These are phyloP conservation scores for Tethea ocularis DNA, from an alignment of 2,888 invertebrate species.

Conservation along the genomic window DNA sequence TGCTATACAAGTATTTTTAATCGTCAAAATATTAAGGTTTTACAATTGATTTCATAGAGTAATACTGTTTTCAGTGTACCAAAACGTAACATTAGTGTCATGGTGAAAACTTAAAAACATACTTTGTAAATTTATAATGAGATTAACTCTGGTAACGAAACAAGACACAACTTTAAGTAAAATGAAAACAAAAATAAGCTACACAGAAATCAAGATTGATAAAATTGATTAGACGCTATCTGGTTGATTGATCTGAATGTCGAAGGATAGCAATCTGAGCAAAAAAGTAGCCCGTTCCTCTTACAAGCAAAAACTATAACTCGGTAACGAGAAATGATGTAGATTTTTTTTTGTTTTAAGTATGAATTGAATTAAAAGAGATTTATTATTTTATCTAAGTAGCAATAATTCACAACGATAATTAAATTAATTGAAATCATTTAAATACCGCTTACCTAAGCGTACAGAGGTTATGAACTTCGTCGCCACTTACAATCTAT, in stretches of 20 bases:
- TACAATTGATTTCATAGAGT: too few species aligned
- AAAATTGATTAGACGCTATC: not conserved
- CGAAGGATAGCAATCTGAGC: not conserved
- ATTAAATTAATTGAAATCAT: not conserved
- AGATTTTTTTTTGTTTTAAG: not conserved
- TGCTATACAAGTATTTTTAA: too few species aligned
- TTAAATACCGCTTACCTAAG: not conserved
- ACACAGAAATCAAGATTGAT: not conserved
- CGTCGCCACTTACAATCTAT: slow-evolving; percentile 33
- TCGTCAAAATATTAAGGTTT: too few species aligned
- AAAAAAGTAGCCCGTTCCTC: not conserved
- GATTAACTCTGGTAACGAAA: too few species aligned
- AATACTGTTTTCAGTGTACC: too few species aligned
- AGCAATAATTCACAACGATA: not conserved
- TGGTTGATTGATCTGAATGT: not conserved
- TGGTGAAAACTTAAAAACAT: too few species aligned
- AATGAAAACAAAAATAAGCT: not conserved
- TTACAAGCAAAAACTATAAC: not conserved
- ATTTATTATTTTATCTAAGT: not conserved
- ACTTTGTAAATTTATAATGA: too few species aligned
- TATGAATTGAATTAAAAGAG: not conserved
- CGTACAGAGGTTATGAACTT: slow-evolving; percentile 26
- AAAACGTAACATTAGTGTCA: too few species aligned
- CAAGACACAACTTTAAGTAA: too few species aligned
- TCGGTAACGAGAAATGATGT: not conserved